Evolutionary conservation across 2,113 vertebrate species (phyloP), one percentile per base, ranked within the genome.

Genomic region (Lathamus discolor): DNA sequence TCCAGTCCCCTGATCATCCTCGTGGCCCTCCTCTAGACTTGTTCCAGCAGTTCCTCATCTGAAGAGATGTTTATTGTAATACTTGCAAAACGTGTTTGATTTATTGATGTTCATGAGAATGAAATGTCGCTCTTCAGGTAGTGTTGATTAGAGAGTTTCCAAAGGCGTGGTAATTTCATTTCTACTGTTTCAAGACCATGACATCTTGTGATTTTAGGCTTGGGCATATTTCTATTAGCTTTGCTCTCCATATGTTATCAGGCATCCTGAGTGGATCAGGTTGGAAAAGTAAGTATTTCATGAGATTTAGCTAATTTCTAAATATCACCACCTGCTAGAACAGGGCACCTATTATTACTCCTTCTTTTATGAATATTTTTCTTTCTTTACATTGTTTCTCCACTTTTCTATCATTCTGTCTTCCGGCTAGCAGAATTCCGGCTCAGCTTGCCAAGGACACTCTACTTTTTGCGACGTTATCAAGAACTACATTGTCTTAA

Each of bases 281-380:
- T 11, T 59, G 46, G 9, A 22, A 82, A 77, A 90, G 73, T 28
- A 74, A 86, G 28, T 29, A 55, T n/a, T 39, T 84, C 0, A 68
- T 55, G 20, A 64, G 13, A 35, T 68, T 55, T 91, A 75, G 3
- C 11, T 79, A 28, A 75, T 72, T 61, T 62, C 48, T 72, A 37
- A 1, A 0, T 17, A 76, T 73, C 11, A 10, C 0, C 17, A 46
- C 14, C 27, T 68, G 5, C 67, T 70, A 64, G 39, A 77, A 59
- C 17, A 23, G 4, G 0, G 5, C 51, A 86, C 9, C n/a, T 3
- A 1, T 39, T 85, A 27, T 51, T 59, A n/a, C 2, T 55, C 2
- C 4, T 79, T 91, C 43, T 6, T 61, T 88, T 8, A 3, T 54
- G 7, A 81, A 33, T 12, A 55, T 13, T 64, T 93, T 88, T 52